Conservation (phyloP, 2,888 invertebrate species). For the Drosophila recens region DNA sequence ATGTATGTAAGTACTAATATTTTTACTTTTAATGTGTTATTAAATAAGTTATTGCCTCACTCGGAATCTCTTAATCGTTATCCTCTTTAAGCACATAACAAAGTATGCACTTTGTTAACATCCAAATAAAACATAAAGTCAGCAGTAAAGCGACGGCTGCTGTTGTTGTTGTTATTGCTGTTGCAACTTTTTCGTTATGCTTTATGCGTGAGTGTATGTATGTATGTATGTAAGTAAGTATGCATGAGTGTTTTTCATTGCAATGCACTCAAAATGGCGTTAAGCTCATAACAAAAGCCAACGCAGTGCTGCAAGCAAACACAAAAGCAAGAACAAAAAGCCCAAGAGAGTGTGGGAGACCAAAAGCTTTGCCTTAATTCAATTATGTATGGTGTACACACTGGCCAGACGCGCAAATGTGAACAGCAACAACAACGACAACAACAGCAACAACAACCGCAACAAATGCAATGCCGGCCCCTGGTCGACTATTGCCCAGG, state of each 20-base stretch:
- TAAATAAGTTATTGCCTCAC: constrained; percentile 23
- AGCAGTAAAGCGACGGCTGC: constrained; percentile 56
- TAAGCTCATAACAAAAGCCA: constrained; percentile 57
- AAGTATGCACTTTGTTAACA: constrained; percentile 73
- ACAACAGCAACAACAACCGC: constrained; percentile 26
- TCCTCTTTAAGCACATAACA: constrained; percentile 42
- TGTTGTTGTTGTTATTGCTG: constrained; percentile 31
- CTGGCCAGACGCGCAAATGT: constrained; percentile 55
- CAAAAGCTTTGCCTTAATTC: constrained; percentile 61
- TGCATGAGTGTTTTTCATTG: constrained; percentile 41
- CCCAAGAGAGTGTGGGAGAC: constrained; percentile 27
- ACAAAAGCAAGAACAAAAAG: constrained; percentile 14
- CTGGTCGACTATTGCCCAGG: constrained; percentile 13
- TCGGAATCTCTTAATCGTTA: constrained; percentile 26
- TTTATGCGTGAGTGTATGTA: constrained; percentile 16
- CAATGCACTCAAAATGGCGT: constrained; percentile 63
- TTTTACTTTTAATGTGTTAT: constrained; percentile 20
- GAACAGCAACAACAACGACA: constrained; percentile 31
- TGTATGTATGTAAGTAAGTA: constrained; percentile 1
- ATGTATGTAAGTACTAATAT: constrained; percentile 16
- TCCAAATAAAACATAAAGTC: constrained; percentile 58
- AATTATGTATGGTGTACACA: constrained; percentile 65
- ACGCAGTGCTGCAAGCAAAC: constrained; percentile 24
- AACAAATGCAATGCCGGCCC: not conserved
- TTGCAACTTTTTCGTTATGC: constrained; percentile 37